Evolutionary conservation across 2,113 vertebrate species (phyloP).

Genomic region (Stigmatopora argus): DNA sequence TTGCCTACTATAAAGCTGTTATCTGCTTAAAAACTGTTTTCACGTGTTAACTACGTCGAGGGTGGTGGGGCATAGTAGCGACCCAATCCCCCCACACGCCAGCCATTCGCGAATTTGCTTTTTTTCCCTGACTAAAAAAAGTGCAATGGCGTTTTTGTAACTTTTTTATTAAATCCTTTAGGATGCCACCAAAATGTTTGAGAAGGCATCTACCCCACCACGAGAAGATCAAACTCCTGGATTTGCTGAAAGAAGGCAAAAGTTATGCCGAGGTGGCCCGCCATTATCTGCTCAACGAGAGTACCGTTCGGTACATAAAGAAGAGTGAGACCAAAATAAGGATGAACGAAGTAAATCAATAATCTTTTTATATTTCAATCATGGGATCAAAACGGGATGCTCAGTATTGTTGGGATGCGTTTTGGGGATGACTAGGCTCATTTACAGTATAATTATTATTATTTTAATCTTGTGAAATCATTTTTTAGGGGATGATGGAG

Average conservation of each 20-base stretch:
- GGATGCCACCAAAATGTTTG: not conserved
- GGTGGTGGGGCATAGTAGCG: too few species aligned
- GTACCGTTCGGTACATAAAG: not conserved
- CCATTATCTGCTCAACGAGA: not conserved
- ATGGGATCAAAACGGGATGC: too few species aligned
- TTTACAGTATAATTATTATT: too few species aligned
- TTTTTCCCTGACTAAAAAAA: not conserved
- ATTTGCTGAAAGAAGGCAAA: not conserved
- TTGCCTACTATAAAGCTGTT: not conserved
- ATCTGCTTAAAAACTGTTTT: slow-evolving; percentile 23
- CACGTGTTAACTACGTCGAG: too few species aligned
- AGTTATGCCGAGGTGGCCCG: not conserved
- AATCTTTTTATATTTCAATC: too few species aligned
- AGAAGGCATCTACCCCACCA: not conserved
- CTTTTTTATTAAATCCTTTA: not conserved
- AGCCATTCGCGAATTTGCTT: not conserved
- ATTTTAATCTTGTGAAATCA: not conserved
- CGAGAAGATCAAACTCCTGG: not conserved
- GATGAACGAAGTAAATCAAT: not conserved
- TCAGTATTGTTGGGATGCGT: too few species aligned
- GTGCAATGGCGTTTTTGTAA: not conserved
- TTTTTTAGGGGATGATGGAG: slow-evolving; percentile 56
- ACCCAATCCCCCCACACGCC: not conserved
- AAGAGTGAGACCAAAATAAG: not conserved
- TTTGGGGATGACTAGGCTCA: too few species aligned